These are phyloP conservation scores for Saturnia pavonia DNA, from an alignment of 2,888 invertebrate genomes.

Conservation along the genomic window DNA sequence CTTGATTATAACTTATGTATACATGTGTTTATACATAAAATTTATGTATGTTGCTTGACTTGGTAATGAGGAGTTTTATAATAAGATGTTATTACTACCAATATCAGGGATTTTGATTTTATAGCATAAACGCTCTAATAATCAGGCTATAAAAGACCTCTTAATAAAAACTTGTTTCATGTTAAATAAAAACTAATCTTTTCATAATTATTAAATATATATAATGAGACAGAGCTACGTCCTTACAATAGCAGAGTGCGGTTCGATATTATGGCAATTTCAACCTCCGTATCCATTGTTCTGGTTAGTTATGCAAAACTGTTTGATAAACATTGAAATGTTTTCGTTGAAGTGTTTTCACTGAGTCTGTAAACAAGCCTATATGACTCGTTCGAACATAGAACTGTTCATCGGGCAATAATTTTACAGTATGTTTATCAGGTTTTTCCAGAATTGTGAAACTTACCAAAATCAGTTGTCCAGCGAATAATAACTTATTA, in stretches of 20 bases:
- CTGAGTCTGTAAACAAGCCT: conserved; percentile 60
- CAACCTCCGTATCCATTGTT: conserved; percentile 64
- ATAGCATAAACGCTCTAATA: too few relatives aligned
- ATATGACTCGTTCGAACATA: conserved; percentile 21
- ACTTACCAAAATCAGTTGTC: neutral
- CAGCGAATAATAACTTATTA: too few relatives aligned
- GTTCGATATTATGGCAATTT: conserved; percentile 72
- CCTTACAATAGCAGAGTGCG: conserved; percentile 37
- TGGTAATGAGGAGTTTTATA: too few relatives aligned
- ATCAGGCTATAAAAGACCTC: too few relatives aligned
- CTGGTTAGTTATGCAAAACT: conserved; percentile 66
- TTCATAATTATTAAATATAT: neutral
- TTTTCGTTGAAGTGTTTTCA: conserved; percentile 62
- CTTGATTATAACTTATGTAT: too few relatives aligned
- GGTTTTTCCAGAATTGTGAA: neutral
- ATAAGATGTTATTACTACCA: too few relatives aligned
- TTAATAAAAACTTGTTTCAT: too few relatives aligned
- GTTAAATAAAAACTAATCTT: neutral
- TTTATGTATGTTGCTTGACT: too few relatives aligned
- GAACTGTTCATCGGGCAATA: conserved; percentile 20
- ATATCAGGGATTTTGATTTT: too few relatives aligned
- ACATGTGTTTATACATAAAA: too few relatives aligned
- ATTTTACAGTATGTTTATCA: neutral
- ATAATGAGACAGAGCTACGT: conserved; percentile 28
- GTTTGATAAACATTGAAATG: conserved; percentile 71